Percentiles rank a stretch among this genome's conserved stretches.
Conservation (phyloP, 2,797 vertebrate genomes). For the Tarsius wallacei region DNA sequence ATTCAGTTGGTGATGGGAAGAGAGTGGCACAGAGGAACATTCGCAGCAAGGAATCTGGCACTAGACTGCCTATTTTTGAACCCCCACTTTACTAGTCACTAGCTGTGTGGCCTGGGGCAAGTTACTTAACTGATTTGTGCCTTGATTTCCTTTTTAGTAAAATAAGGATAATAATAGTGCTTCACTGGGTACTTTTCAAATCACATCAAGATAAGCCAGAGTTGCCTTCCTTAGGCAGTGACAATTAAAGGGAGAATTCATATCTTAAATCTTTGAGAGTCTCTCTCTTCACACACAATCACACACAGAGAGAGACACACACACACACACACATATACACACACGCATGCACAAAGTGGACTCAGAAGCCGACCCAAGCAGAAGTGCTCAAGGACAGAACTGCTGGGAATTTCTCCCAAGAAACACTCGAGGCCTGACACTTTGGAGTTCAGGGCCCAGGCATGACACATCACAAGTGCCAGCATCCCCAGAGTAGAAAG, state of each 20-base stretch:
- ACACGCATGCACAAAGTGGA: neutral
- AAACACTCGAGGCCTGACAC: neutral
- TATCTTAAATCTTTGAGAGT: constrained; percentile 26
- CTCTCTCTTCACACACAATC: neutral
- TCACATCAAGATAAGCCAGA: neutral
- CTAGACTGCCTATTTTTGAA: neutral
- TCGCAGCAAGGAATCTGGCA: neutral
- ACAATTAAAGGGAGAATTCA: constrained; percentile 19
- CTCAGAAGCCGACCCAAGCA: neutral
- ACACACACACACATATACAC: no score
- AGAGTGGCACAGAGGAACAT: neutral
- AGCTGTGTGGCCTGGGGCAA: neutral
- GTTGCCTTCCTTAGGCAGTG: constrained; percentile 3
- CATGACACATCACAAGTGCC: neutral
- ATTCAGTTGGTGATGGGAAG: neutral
- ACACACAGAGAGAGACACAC: no score
- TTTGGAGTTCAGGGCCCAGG: neutral
- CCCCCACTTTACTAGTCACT: neutral
- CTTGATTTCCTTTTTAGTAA: neutral
- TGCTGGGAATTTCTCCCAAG: neutral
- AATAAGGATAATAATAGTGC: constrained; percentile 7
- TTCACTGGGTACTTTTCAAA: constrained; percentile 12
- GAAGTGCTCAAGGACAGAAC: neutral
- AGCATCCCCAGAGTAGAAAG: neutral
- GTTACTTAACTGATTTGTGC: no score